phyloP scores from a whole-genome alignment of 2,888 invertebrate genomes.

The Mesorhabditis spiculigera region DNA sequence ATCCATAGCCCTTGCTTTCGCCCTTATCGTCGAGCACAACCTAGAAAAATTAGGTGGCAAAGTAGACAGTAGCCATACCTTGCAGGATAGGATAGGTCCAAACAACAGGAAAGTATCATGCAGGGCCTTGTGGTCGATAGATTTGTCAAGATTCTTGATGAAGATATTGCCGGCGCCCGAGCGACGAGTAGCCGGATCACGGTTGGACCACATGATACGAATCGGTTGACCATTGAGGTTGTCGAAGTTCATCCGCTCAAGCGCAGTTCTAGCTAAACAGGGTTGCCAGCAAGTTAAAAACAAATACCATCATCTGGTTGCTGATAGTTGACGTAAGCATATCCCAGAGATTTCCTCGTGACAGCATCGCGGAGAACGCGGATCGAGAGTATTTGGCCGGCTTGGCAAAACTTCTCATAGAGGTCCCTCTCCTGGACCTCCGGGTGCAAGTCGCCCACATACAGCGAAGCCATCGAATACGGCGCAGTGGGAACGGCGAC shows the following conservation, averaged over 20 bases:
- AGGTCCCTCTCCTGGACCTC: slow-evolving; percentile 97
- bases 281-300: too few relatives aligned
- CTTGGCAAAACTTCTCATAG: slow-evolving; percentile 97
- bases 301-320: slow-evolving; percentile 91
- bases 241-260: slow-evolving; percentile 99
- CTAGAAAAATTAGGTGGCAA: slow-evolving; percentile 20
- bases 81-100: slow-evolving; percentile 96
- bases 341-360: slow-evolving; percentile 92
- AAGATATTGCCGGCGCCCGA: slow-evolving; percentile 99
- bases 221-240: slow-evolving; percentile 93
- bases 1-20: slow-evolving; percentile 63
- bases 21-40: slow-evolving; percentile 62
- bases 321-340: slow-evolving; percentile 99
- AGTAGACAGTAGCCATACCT: slow-evolving; percentile 65
- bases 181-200: slow-evolving; percentile 80
- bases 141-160: slow-evolving; percentile 96
- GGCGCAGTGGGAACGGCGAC: slow-evolving; percentile 18
- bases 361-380: slow-evolving; percentile 97
- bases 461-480: slow-evolving; percentile 84
- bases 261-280: slow-evolving; percentile 81
- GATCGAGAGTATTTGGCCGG: slow-evolving; percentile 96
- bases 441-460: slow-evolving; percentile 96
- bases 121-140: slow-evolving; percentile 98
- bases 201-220: slow-evolving; percentile 99
- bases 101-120: slow-evolving; percentile 98